Conservation (phyloP, 2,888 invertebrate genomes). For the Salpingus planirostris region DNA sequence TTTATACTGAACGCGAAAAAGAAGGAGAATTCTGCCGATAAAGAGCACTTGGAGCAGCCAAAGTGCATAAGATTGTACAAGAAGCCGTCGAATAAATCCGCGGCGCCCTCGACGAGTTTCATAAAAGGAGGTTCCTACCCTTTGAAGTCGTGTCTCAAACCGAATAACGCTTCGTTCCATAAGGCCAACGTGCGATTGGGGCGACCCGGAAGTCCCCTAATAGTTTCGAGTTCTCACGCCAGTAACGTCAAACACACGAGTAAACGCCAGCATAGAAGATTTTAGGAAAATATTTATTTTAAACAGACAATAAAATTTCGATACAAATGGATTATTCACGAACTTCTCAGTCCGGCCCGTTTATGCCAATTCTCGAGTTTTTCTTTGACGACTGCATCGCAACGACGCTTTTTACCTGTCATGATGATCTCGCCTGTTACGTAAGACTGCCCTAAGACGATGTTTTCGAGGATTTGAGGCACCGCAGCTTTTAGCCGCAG, state of each 20-base stretch:
- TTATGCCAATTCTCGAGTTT: constrained; percentile 3
- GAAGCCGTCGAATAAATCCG: constrained; percentile 16
- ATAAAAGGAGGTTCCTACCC: constrained; percentile 29
- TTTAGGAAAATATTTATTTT: constrained; percentile 1
- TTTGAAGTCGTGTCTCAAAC: constrained; percentile 24
- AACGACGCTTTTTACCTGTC: no score
- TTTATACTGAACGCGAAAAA: constrained; percentile 29
- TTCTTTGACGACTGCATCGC: constrained; percentile 5
- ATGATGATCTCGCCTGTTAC: constrained; percentile 24
- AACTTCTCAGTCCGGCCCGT: background rate
- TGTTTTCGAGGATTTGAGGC: constrained; percentile 25
- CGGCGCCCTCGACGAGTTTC: constrained; percentile 12
- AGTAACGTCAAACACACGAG: constrained; percentile 1
- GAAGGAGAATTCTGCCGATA: constrained; percentile 16
- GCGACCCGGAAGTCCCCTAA: constrained; percentile 25
- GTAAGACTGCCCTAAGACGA: constrained; percentile 30
- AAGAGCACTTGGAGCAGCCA: constrained; percentile 28
- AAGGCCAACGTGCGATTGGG: constrained; percentile 23
- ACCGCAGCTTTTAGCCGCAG: constrained; percentile 28
- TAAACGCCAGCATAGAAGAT: background rate
- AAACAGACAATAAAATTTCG: constrained; percentile 1
- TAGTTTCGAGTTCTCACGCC: constrained; percentile 19
- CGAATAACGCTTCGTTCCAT: constrained; percentile 12
- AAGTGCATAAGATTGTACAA: constrained; percentile 28
- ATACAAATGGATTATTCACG: background rate